Evolutionary conservation across 1,140 invertebrate genomes (phyloP).

Genomic region (Cylas formicarius): DNA sequence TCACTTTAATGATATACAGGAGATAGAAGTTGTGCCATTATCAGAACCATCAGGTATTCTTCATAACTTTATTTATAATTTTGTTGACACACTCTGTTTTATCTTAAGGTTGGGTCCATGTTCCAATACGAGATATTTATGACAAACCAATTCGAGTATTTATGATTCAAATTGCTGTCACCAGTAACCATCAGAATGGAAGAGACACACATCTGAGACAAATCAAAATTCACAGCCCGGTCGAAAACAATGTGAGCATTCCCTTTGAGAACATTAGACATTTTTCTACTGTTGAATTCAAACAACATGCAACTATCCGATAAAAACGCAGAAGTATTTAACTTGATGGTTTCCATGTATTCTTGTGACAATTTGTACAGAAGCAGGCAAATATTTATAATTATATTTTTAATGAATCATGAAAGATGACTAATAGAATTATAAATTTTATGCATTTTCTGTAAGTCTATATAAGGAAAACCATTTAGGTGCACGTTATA

Average conservation of each 20-base stretch:
- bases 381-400: no score
- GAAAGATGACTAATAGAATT: no score
- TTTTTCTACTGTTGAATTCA: constrained; percentile 75
- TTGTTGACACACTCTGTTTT: constrained; percentile 1
- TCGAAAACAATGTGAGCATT: constrained; percentile 68
- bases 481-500: no score
- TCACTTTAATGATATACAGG: constrained; percentile 96
- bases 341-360: no score
- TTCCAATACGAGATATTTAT: constrained; percentile 84
- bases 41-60: constrained; percentile 73
- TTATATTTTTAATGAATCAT: no score
- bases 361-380: no score
- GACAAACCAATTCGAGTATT: constrained; percentile 86
- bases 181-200: constrained; percentile 98
- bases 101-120: constrained; percentile 81
- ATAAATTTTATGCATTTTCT: no score
- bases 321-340: no score
- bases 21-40: constrained; percentile 90
- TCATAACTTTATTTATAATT: constrained; percentile 4
- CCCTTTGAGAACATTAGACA: constrained; percentile 64
- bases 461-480: no score
- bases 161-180: constrained; percentile 94
- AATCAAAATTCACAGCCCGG: constrained; percentile 92
- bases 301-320: constrained; percentile 71
- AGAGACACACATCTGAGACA: constrained; percentile 96